Conservation (phyloP, 2,888 invertebrate genomes). For the Drosophila engyochracea region DNA sequence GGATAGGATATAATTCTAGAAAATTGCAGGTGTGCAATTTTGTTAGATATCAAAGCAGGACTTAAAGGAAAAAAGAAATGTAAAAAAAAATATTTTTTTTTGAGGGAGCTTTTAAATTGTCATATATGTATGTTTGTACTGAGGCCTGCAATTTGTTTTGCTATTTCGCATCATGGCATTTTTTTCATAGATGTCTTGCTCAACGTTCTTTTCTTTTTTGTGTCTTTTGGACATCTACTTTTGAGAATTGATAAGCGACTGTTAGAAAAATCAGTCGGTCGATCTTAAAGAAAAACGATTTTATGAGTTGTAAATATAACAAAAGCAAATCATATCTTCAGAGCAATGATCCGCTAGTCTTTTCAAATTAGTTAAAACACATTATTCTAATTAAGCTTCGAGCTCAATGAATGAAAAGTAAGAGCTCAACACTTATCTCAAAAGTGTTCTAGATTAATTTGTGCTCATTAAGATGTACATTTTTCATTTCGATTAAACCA, state of each 20-base stretch:
- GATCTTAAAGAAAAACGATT: neutral
- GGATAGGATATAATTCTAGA: neutral
- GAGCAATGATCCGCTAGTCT: neutral
- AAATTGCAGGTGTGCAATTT: neutral
- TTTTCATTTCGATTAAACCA: conserved; percentile 4
- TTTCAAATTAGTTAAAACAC: neutral
- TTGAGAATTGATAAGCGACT: neutral
- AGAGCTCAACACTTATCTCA: neutral
- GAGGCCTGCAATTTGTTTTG: conserved; percentile 10
- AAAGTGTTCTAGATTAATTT: neutral
- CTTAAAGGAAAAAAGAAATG: no score
- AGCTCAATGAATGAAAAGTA: conserved; percentile 5
- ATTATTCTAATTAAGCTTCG: neutral
- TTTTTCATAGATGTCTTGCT: conserved; percentile 8
- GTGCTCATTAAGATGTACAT: conserved; percentile 12
- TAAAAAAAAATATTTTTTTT: neutral
- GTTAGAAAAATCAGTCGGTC: neutral
- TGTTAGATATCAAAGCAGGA: neutral
- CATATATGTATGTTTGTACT: conserved; percentile 33
- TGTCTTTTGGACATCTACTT: conserved; percentile 1
- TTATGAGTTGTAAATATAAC: neutral
- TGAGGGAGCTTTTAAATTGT: neutral
- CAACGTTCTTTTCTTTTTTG: neutral
- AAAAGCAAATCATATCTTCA: neutral
- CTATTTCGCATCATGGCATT: conserved; percentile 9